Percentiles rank a stretch among this genome's conserved stretches.
Evolutionary conservation across 2,113 vertebrate genomes (phyloP).

Genomic region (Aix galericulata): DNA sequence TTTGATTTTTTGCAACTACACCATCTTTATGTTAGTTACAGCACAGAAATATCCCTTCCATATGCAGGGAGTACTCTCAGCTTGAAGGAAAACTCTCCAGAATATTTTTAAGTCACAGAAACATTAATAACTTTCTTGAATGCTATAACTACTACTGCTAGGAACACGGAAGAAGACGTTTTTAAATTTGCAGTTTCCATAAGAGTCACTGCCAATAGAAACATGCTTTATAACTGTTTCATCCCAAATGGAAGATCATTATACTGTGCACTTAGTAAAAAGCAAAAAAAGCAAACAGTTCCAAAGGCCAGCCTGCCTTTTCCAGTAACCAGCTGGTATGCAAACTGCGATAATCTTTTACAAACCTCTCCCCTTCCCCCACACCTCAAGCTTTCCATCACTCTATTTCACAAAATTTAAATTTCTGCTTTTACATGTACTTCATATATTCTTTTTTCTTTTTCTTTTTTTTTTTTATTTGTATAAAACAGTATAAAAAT

Average conservation of each 20-base stretch:
- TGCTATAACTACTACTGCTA: background rate
- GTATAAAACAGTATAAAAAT: conserved; percentile 81
- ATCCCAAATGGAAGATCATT: conserved; percentile 44
- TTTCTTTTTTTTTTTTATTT: background rate
- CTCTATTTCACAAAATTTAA: conserved; percentile 66
- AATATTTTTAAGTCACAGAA: background rate
- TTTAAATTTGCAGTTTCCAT: background rate
- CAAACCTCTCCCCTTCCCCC: conserved; percentile 5
- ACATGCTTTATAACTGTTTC: background rate
- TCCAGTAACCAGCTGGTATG: conserved; percentile 86
- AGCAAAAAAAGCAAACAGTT: conserved; percentile 17
- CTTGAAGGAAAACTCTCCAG: background rate
- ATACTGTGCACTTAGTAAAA: conserved; percentile 26
- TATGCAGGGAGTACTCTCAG: background rate
- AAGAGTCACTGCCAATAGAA: background rate
- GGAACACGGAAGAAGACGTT: background rate
- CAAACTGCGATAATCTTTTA: conserved; percentile 65
- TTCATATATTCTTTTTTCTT: background rate
- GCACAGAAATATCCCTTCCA: conserved; percentile 30
- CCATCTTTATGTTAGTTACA: background rate
- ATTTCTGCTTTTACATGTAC: conserved; percentile 60
- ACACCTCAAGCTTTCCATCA: conserved; percentile 49
- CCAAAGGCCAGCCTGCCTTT: conserved; percentile 65
- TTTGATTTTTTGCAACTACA: conserved; percentile 30
- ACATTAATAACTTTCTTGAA: background rate